Conservation (phyloP, 1,140 invertebrate genomes). For the Sycophaga agraensis region DNA sequence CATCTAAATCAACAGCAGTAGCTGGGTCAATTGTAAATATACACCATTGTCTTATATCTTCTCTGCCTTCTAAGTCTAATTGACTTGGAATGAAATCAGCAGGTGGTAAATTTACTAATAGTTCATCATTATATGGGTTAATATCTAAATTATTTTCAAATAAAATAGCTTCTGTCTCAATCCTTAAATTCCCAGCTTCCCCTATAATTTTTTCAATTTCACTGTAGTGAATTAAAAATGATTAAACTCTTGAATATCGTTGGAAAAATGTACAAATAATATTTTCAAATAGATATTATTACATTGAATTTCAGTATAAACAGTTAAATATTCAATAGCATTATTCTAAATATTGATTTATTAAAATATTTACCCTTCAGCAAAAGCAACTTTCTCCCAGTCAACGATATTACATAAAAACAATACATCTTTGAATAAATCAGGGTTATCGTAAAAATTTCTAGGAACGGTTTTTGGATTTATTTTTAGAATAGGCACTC, state of each 20-base stretch:
- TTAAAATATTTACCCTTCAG: slow-evolving; percentile 52
- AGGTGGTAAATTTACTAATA: slow-evolving; percentile 62
- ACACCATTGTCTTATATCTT: slow-evolving; percentile 78
- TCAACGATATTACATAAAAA: slow-evolving; percentile 71
- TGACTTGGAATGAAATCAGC: slow-evolving; percentile 59
- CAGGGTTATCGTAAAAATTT: slow-evolving; percentile 60
- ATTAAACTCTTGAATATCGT: too few species aligned
- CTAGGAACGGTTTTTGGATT: slow-evolving; percentile 63
- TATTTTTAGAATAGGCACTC: slow-evolving; percentile 72
- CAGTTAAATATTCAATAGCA: not conserved
- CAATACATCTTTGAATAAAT: slow-evolving; percentile 63
- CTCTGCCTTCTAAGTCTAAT: slow-evolving; percentile 64
- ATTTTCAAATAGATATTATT: not conserved
- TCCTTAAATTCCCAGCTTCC: slow-evolving; percentile 69
- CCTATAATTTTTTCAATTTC: slow-evolving; percentile 71
- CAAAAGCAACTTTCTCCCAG: slow-evolving; percentile 57
- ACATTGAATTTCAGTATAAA: not conserved
- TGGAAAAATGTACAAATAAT: slow-evolving; percentile 2
- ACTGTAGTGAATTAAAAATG: slow-evolving; percentile 42
- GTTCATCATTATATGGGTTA: slow-evolving; percentile 65
- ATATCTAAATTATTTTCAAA: slow-evolving; percentile 74
- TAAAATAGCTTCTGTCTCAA: slow-evolving; percentile 78
- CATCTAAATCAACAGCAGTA: slow-evolving; percentile 89
- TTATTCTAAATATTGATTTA: not conserved
- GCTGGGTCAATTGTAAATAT: slow-evolving; percentile 92